phyloP scores from a whole-genome alignment of 2,888 invertebrate genomes.

The Andrena dorsata region DNA sequence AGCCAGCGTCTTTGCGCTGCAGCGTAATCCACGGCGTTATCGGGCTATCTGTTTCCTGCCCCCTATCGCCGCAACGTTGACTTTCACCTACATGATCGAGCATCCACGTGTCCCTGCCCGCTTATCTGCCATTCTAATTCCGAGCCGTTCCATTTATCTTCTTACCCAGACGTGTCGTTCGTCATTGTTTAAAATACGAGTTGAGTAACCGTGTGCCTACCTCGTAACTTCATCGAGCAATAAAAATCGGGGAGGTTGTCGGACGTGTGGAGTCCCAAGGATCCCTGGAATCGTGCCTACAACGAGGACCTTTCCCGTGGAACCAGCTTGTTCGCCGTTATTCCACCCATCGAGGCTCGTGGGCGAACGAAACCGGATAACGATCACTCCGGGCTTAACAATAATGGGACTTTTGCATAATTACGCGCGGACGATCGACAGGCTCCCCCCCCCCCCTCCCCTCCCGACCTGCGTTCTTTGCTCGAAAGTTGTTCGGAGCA shows the following conservation, averaged over 20 bases:
- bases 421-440: neutral
- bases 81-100: conserved; percentile 49
- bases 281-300: neutral
- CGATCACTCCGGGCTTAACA: conserved; percentile 1
- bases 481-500: conserved; percentile 35
- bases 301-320: neutral
- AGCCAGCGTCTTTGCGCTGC: neutral
- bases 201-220: neutral
- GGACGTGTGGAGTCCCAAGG: neutral
- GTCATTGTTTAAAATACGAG: conserved; percentile 11
- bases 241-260: no score
- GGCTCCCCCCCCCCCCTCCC: no score
- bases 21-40: conserved; percentile 41
- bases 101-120: conserved; percentile 5
- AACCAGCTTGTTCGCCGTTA: neutral
- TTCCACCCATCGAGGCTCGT: neutral
- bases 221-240: no score
- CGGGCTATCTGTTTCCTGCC: conserved; percentile 48
- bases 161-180: neutral
- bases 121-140: conserved; percentile 48
- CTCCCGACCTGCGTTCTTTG: neutral
- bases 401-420: neutral
- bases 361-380: neutral
- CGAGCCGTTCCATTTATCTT: conserved; percentile 21
- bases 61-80: conserved; percentile 46